phyloP scores from a whole-genome alignment of 2,888 invertebrate species.

The Andrena flavipes region DNA sequence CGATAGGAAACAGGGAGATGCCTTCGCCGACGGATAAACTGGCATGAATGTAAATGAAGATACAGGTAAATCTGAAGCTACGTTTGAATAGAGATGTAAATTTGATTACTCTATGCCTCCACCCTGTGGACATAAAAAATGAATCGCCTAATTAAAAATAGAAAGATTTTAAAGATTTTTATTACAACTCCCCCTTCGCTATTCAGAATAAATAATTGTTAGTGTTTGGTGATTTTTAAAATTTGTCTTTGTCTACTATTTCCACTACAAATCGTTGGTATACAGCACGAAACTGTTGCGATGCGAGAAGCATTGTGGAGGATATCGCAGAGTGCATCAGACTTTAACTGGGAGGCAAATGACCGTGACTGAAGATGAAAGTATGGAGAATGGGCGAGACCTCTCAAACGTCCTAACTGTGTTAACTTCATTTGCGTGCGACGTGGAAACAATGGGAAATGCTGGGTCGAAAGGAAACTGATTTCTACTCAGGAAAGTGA shows the following conservation, averaged over 20 bases:
- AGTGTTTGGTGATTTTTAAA: too few species aligned
- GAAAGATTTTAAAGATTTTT: too few species aligned
- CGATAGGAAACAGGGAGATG: slow-evolving; percentile 1
- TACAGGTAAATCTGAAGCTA: neutral
- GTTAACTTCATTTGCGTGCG: slow-evolving; percentile 13
- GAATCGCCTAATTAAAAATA: neutral
- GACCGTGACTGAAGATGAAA: neutral
- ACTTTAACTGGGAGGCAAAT: neutral
- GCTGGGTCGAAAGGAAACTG: slow-evolving; percentile 18
- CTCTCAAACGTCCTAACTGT: neutral
- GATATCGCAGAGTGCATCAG: neutral
- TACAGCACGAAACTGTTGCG: neutral
- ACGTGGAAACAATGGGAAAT: neutral
- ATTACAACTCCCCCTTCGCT: too few species aligned
- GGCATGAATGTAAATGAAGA: neutral
- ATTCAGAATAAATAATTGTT: too few species aligned
- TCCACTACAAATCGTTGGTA: neutral
- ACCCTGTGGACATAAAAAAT: neutral
- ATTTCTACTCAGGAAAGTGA: slow-evolving; percentile 37
- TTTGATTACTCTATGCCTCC: neutral
- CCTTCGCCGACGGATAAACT: neutral
- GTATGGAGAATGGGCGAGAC: neutral
- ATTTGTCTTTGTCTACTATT: too few species aligned
- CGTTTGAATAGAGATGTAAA: neutral
- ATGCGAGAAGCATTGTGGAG: neutral